These are phyloP conservation scores for Gymnogyps californianus DNA, from an alignment of 2,113 vertebrate species.

Conservation along the genomic window DNA sequence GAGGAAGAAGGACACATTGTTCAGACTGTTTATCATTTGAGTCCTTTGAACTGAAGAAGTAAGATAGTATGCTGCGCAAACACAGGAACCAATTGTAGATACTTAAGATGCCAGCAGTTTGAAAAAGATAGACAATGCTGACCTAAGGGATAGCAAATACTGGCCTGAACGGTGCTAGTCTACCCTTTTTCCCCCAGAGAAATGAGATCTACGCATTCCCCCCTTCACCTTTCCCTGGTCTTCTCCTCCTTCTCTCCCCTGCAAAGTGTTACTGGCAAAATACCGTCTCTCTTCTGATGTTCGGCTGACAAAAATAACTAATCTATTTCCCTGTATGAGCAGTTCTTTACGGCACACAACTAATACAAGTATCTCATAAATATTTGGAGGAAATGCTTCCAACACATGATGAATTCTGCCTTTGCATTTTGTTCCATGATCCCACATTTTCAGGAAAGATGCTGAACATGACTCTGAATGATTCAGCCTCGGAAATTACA, in stretches of 20 bases:
- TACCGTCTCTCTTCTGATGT: background rate
- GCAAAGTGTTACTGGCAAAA: background rate
- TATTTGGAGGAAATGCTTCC: background rate
- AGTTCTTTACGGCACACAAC: background rate
- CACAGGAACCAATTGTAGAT: constrained; percentile 26
- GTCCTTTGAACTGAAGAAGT: constrained; percentile 34
- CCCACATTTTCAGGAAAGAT: constrained; percentile 4
- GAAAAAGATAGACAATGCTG: background rate
- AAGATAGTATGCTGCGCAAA: background rate
- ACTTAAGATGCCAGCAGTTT: background rate
- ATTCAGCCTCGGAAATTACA: constrained; percentile 34
- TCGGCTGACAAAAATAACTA: background rate
- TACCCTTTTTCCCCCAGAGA: background rate
- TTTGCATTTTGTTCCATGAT: background rate
- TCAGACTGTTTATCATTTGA: constrained; percentile 11
- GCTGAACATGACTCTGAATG: background rate
- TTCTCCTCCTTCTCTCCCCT: background rate
- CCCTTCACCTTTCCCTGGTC: background rate
- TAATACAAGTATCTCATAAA: background rate
- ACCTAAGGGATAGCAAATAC: background rate
- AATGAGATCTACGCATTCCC: background rate
- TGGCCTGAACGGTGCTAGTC: background rate
- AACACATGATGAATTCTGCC: background rate
- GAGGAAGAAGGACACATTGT: constrained; percentile 4
- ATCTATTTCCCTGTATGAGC: background rate